phyloP scores from a whole-genome alignment of 1,140 invertebrate species.

The Euglossa dilemma region DNA sequence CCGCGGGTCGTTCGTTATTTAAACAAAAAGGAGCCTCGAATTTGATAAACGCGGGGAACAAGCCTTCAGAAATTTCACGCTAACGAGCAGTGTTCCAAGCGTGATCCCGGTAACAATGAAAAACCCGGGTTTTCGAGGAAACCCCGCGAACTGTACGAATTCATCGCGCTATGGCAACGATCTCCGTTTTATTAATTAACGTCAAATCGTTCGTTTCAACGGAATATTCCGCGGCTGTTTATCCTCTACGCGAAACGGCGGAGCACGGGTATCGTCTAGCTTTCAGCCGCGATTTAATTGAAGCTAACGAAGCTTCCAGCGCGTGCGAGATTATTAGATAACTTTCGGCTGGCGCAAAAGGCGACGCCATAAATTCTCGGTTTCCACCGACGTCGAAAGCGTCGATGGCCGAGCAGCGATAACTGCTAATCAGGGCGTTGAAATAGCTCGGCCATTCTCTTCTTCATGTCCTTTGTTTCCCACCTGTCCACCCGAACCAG shows the following conservation, averaged over 20 bases:
- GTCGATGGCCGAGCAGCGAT: constrained; percentile 2
- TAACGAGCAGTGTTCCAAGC: too few species aligned
- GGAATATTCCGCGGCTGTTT: background rate
- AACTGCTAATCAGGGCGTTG: constrained; percentile 1
- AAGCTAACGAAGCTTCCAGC: constrained; percentile 12
- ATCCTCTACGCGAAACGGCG: background rate
- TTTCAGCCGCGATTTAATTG: constrained; percentile 20
- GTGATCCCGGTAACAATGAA: background rate
- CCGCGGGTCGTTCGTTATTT: too few species aligned
- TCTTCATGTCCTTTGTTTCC: background rate
- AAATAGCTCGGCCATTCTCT: background rate
- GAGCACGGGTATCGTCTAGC: background rate
- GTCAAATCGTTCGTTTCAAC: constrained; percentile 4
- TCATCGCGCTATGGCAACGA: background rate
- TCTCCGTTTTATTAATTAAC: background rate
- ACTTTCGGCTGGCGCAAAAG: background rate
- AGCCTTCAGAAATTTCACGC: too few species aligned
- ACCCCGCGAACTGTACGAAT: background rate
- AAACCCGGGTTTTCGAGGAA: background rate
- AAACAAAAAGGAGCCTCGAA: too few species aligned
- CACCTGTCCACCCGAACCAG: too few species aligned
- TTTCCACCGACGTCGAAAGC: background rate
- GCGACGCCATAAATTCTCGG: background rate
- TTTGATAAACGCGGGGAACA: too few species aligned
- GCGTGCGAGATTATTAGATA: background rate